Conservation (phyloP, 2,113 vertebrate genomes). For the Nerophis ophidion region DNA sequence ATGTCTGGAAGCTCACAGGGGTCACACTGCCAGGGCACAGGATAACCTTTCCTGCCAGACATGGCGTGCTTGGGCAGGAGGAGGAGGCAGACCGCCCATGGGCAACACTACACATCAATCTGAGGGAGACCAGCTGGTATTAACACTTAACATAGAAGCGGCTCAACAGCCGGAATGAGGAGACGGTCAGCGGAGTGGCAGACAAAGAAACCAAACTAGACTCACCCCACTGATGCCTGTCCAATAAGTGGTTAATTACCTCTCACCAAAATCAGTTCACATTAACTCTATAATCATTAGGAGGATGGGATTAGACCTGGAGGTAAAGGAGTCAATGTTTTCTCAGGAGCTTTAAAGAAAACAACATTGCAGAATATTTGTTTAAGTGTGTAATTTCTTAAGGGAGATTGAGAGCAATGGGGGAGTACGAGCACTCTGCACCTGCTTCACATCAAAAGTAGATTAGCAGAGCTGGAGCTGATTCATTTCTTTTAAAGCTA, state of each 20-base stretch:
- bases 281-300: conserved; percentile 48
- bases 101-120: conserved; percentile 50
- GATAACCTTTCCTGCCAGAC: conserved; percentile 56
- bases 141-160: conserved; percentile 51
- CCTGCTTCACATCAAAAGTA: conserved; percentile 45
- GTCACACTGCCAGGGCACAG: conserved; percentile 50
- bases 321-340: conserved; percentile 13
- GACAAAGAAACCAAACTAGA: conserved; percentile 38
- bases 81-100: conserved; percentile 39
- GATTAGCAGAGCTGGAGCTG: conserved; percentile 49
- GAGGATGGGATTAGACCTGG: conserved; percentile 24
- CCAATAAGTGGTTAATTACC: conserved; percentile 58
- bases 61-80: conserved; percentile 44
- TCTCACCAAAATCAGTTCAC: conserved; percentile 47
- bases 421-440: conserved; percentile 28
- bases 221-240: conserved; percentile 35
- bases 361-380: conserved; percentile 19
- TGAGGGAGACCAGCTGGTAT: conserved; percentile 61
- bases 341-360: conserved; percentile 18
- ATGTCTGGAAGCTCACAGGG: conserved; percentile 41
- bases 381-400: conserved; percentile 31
- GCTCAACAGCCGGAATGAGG: conserved; percentile 31
- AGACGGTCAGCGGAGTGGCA: conserved; percentile 25
- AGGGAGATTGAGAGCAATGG: conserved; percentile 20
- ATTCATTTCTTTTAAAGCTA: conserved; percentile 47